phyloP scores from a whole-genome alignment of 2,113 vertebrate species.

The Pedetes capensis region DNA sequence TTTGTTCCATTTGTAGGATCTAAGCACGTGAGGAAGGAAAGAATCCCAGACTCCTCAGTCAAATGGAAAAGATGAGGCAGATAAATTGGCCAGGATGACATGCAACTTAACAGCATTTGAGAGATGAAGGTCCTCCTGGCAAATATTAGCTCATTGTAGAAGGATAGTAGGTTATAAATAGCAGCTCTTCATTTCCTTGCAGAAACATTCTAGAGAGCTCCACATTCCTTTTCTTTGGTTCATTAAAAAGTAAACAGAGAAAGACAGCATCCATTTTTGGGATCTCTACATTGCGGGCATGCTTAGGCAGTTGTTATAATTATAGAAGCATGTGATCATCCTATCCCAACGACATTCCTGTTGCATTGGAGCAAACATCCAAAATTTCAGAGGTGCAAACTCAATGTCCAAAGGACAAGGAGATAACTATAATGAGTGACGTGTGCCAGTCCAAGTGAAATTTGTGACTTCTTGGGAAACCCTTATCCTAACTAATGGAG shows the following conservation, averaged over 20 bases:
- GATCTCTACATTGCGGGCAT: neutral
- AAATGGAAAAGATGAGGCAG: slow-evolving; percentile 17
- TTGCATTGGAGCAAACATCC: neutral
- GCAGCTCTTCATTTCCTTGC: slow-evolving; percentile 16
- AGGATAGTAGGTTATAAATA: slow-evolving; percentile 30
- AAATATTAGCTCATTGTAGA: slow-evolving; percentile 40
- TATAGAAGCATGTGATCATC: neutral
- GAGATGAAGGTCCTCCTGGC: neutral
- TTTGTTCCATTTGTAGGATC: slow-evolving; percentile 19
- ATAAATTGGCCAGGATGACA: neutral
- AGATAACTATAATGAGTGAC: neutral
- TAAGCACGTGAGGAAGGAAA: slow-evolving; percentile 1
- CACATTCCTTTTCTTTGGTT: slow-evolving; percentile 22
- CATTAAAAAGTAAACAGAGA: slow-evolving; percentile 57
- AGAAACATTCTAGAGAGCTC: slow-evolving; percentile 30
- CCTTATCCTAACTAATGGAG: neutral
- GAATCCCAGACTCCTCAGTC: neutral
- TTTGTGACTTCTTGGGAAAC: neutral
- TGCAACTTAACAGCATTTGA: neutral
- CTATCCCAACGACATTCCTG: neutral
- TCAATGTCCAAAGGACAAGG: neutral
- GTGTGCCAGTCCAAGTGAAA: neutral
- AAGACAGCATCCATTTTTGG: neutral
- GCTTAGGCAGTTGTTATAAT: neutral
- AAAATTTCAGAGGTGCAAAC: neutral